Evolutionary conservation across 2,888 invertebrate genomes (phyloP).

Genomic region (Agrotis clavis): DNA sequence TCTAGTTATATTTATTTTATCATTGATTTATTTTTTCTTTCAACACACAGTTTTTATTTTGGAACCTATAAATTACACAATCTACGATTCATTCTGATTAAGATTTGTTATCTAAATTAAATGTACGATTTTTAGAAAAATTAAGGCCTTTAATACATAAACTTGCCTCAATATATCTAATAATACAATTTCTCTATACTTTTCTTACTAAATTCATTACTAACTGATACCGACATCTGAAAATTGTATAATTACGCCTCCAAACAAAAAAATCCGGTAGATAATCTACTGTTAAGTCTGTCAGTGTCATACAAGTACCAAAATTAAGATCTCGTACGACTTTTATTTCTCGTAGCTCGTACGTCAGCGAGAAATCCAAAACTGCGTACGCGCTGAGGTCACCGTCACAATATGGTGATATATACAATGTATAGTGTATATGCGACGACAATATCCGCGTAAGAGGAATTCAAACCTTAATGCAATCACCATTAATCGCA

Average conservation of each 20-base stretch:
- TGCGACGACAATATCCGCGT: no score
- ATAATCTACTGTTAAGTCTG: neutral
- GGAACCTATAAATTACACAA: neutral
- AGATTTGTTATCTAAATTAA: neutral
- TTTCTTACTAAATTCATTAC: neutral
- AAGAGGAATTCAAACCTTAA: neutral
- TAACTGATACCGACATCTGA: no score
- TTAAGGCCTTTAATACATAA: neutral
- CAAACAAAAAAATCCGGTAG: neutral
- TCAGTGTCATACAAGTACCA: no score
- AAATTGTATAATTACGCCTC: neutral
- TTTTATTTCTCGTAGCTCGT: no score
- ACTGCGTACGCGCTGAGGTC: no score
- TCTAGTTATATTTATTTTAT: neutral
- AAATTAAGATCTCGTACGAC: no score
- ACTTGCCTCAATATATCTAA: neutral
- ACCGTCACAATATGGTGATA: no score
- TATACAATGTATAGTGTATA: no score
- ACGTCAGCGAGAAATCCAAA: no score
- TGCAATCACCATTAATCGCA: constrained; percentile 5
- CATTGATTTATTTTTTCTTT: constrained; percentile 1
- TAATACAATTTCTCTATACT: no score
- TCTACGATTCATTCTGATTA: neutral
- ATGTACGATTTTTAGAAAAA: no score
- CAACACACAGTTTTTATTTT: neutral